phyloP scores from a whole-genome alignment of 2,888 invertebrate species.

The Andrena bucephala region DNA sequence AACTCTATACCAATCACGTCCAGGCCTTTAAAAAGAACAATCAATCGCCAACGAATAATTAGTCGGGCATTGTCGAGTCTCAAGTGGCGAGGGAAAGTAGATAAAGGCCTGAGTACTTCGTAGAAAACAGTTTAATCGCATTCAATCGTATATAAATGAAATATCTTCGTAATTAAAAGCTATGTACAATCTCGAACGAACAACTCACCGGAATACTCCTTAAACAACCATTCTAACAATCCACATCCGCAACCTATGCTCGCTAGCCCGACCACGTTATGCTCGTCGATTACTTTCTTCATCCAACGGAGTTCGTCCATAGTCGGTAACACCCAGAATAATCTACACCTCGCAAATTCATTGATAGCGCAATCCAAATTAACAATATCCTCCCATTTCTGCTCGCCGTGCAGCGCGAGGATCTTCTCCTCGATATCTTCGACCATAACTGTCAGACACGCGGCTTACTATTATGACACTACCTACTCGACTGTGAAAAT shows the following conservation, averaged over 20 bases:
- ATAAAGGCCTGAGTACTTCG: neutral
- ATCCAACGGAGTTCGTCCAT: slow-evolving; percentile 88
- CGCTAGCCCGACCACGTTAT: slow-evolving; percentile 86
- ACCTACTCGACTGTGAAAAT: neutral
- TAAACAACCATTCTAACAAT: slow-evolving; percentile 92
- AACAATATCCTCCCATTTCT: slow-evolving; percentile 85
- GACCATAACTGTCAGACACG: slow-evolving; percentile 31
- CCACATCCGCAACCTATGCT: slow-evolving; percentile 94
- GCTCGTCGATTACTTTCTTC: slow-evolving; percentile 84
- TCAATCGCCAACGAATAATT: neutral
- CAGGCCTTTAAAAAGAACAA: slow-evolving; percentile 85
- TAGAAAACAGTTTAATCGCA: neutral
- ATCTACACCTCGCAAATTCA: slow-evolving; percentile 86
- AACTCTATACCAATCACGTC: slow-evolving; percentile 90
- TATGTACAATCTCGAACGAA: no score
- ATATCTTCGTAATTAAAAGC: slow-evolving; percentile 3
- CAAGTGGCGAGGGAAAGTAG: no score
- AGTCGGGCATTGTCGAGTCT: neutral
- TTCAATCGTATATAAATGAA: neutral
- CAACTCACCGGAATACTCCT: slow-evolving; percentile 88
- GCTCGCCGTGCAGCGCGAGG: slow-evolving; percentile 65
- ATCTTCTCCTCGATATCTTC: slow-evolving; percentile 70
- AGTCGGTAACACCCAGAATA: slow-evolving; percentile 92
- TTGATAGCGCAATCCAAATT: slow-evolving; percentile 75
- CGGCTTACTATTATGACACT: neutral